Conservation (phyloP, 2,797 vertebrate species). For the Orientallactaga sibirica region DNA sequence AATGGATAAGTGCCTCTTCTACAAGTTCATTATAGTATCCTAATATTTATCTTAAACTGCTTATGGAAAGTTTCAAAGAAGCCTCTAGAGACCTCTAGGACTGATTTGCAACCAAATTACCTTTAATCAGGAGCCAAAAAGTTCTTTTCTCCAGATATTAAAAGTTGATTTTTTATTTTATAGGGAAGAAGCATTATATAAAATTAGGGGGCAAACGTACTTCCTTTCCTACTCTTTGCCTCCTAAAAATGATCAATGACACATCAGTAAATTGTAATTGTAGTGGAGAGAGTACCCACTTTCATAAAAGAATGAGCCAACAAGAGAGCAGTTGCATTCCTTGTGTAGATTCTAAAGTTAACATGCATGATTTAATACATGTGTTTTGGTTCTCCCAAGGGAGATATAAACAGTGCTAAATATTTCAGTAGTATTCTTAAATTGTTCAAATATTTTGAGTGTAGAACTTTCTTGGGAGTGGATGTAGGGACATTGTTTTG, state of each 20-base stretch:
- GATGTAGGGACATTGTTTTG: neutral
- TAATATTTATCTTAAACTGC: conserved; percentile 41
- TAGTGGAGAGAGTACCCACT: conserved; percentile 55
- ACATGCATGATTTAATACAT: conserved; percentile 83
- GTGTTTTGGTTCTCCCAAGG: conserved; percentile 81
- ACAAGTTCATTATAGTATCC: neutral
- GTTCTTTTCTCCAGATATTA: neutral
- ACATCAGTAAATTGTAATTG: neutral
- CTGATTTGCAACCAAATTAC: neutral
- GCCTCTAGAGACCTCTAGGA: neutral
- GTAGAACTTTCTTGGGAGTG: conserved; percentile 26
- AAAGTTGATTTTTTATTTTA: neutral
- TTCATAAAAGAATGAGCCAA: conserved; percentile 58
- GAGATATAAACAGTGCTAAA: conserved; percentile 85
- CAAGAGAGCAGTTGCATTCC: conserved; percentile 77
- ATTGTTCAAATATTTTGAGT: conserved; percentile 83
- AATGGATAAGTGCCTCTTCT: conserved; percentile 1
- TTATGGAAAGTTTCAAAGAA: conserved; percentile 59
- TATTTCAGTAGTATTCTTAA: conserved; percentile 84
- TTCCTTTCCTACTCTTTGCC: neutral
- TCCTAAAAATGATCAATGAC: conserved; percentile 11
- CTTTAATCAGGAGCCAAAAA: conserved; percentile 50
- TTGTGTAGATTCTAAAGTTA: conserved; percentile 79
- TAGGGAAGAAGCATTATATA: conserved; percentile 10
- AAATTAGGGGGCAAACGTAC: neutral